Percentiles rank a stretch among this genome's conserved stretches.
Evolutionary conservation across 1,140 invertebrate genomes (phyloP).

Genomic region (Drosophila tristis): DNA sequence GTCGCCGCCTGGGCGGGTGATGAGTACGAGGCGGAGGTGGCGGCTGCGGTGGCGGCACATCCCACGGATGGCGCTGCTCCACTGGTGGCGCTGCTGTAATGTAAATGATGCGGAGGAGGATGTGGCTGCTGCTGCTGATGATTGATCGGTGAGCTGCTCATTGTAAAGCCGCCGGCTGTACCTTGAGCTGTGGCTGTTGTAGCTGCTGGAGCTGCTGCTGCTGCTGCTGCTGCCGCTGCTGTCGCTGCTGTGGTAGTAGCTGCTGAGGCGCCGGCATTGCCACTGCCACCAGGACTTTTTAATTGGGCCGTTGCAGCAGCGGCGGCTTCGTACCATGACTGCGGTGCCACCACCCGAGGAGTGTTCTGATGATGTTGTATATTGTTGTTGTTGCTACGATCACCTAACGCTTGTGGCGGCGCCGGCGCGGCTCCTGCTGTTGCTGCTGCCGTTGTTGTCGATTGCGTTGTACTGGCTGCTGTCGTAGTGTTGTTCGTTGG

Average conservation of each 20-base stretch:
- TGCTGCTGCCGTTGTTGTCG: constrained; percentile 67
- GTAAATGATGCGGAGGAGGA: constrained; percentile 49
- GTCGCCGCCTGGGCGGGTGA: constrained; percentile 75
- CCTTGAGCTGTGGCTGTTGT: constrained; percentile 2
- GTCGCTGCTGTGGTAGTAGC: constrained; percentile 16
- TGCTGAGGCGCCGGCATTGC: constrained; percentile 82
- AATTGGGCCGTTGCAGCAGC: constrained; percentile 75
- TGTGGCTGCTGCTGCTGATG: constrained; percentile 55
- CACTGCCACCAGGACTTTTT: constrained; percentile 84
- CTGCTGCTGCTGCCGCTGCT: too few relatives aligned
- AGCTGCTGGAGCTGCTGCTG: too few relatives aligned
- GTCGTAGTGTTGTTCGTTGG: constrained; percentile 1
- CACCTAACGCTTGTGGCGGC: constrained; percentile 68
- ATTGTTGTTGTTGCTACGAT: constrained; percentile 76
- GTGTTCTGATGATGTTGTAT: constrained; percentile 67
- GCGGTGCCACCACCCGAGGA: constrained; percentile 61
- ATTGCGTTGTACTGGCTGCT: constrained; percentile 44
- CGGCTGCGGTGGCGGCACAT: constrained; percentile 31
- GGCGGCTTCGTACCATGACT: constrained; percentile 84
- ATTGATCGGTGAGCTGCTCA: constrained; percentile 79
- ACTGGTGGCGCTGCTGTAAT: constrained; percentile 51
- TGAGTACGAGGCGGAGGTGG: constrained; percentile 70
- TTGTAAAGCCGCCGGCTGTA: constrained; percentile 67
- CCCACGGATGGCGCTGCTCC: constrained; percentile 22
- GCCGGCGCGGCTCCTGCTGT: constrained; percentile 30